These are phyloP conservation scores for Chironomus riparius DNA, from an alignment of 2,888 invertebrate genomes.

Conservation along the genomic window DNA sequence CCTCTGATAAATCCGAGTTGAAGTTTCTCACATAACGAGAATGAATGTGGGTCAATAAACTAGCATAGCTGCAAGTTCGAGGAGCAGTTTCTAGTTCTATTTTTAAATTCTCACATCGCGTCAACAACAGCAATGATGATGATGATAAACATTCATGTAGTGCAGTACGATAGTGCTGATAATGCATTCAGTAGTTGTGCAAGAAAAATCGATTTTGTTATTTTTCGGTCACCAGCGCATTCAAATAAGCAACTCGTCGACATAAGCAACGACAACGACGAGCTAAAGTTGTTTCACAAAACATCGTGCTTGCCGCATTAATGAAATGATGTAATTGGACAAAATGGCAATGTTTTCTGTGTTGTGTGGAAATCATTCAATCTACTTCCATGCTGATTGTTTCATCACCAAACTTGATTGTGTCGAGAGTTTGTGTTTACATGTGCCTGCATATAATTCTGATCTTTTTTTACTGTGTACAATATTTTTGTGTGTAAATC, in stretches of 20 bases:
- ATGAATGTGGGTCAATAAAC: background rate
- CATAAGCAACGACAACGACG: background rate
- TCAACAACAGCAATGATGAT: background rate
- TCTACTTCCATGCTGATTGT: background rate
- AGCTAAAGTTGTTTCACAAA: background rate
- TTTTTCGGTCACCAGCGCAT: background rate
- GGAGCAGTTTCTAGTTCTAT: background rate
- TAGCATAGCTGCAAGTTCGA: background rate
- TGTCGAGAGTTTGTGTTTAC: too few species aligned
- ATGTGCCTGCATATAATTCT: too few species aligned
- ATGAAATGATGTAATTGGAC: background rate
- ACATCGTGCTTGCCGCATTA: constrained; percentile 10
- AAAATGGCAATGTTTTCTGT: background rate
- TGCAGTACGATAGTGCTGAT: background rate
- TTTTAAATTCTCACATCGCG: background rate
- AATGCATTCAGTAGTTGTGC: background rate
- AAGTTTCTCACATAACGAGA: too few species aligned
- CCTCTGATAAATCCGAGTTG: too few species aligned
- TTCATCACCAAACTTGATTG: too few species aligned
- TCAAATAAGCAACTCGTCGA: background rate
- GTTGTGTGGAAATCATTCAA: background rate
- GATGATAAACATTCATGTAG: background rate
- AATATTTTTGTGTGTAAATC: too few species aligned
- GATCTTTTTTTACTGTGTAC: too few species aligned
- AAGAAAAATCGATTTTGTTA: background rate